phyloP scores from a whole-genome alignment of 2,113 vertebrate species.

The Pipra filicauda region DNA sequence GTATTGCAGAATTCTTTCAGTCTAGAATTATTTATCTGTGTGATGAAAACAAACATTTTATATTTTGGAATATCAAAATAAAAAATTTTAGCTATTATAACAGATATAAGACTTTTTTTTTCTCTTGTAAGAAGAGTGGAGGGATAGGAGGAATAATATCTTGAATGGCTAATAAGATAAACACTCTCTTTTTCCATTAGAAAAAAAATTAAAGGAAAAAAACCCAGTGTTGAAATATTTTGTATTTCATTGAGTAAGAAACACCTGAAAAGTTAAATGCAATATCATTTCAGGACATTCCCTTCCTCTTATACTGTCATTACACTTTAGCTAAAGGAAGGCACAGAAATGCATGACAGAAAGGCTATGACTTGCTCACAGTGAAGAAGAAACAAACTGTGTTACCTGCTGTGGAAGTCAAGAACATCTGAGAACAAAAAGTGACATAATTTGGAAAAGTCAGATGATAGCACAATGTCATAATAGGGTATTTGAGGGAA shows the following conservation, averaged over 20 bases:
- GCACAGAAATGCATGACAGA: not conserved
- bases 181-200: not conserved
- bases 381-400: not conserved
- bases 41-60: not conserved
- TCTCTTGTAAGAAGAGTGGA: not conserved
- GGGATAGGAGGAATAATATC: accelerated
- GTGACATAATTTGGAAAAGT: not conserved
- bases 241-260: not conserved
- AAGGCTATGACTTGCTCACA: not conserved
- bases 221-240: not conserved
- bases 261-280: not conserved
- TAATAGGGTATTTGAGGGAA: not conserved
- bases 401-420: not conserved
- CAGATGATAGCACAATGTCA: not conserved
- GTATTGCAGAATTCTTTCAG: not conserved
- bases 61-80: not conserved
- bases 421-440: not conserved
- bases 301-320: not conserved
- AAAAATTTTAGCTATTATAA: not conserved
- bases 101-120: not conserved
- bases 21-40: not conserved
- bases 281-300: not conserved
- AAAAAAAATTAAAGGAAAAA: accelerated
- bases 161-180: not conserved
- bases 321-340: not conserved